These are phyloP conservation scores for Merops nubicus DNA, from an alignment of 2,113 vertebrate species.

Conservation along the genomic window DNA sequence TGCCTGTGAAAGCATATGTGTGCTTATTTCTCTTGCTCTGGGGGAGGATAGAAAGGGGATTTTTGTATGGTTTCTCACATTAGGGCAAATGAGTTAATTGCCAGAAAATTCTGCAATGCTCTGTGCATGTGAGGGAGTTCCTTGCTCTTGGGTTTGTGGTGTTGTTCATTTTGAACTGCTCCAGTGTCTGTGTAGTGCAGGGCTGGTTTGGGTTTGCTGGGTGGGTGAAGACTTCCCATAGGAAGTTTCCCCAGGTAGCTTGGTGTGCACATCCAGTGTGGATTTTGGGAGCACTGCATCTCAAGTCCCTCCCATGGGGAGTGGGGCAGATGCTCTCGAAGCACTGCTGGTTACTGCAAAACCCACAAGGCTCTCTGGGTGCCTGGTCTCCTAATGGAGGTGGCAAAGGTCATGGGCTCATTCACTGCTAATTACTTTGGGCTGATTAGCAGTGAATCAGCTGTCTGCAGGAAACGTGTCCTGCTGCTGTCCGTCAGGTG, in stretches of 20 bases:
- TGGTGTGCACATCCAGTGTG: fast-evolving
- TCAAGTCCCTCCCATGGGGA: fast-evolving
- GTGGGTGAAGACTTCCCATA: background rate
- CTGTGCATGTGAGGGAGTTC: background rate
- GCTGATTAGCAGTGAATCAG: no score
- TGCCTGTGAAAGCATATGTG: background rate
- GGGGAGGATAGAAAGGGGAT: background rate
- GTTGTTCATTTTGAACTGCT: fast-evolving
- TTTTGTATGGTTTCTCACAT: background rate
- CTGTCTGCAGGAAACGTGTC: background rate
- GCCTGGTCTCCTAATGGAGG: background rate
- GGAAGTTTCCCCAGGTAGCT: background rate
- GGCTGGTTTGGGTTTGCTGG: background rate
- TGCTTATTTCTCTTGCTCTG: background rate
- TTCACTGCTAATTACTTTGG: fast-evolving
- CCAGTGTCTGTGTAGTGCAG: background rate
- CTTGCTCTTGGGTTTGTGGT: background rate
- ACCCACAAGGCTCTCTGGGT: no score
- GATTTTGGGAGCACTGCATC: fast-evolving
- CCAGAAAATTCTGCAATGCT: background rate
- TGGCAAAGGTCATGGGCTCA: background rate
- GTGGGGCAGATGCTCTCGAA: fast-evolving
- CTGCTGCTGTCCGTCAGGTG: no score
- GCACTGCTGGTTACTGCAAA: no score
- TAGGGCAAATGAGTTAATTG: background rate